Evolutionary conservation across 2,888 invertebrate species (phyloP).

Genomic region (Tetheella fluctuosa): DNA sequence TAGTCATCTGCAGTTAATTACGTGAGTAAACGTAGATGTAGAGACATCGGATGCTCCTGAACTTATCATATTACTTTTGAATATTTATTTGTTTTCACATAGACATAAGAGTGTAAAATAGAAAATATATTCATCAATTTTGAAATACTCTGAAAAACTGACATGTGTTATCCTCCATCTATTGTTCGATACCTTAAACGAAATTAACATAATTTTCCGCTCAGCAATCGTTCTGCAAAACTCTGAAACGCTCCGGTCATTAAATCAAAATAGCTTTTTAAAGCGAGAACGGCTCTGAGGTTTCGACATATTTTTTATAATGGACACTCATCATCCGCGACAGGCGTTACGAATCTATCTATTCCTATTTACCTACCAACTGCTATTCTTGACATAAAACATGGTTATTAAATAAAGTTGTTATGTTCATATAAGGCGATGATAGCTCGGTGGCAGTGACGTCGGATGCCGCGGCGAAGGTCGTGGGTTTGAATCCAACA

Average conservation of each 20-base stretch:
- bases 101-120: conserved; percentile 14
- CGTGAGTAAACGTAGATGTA: conserved; percentile 62
- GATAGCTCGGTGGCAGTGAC: too few species aligned
- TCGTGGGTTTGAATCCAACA: too few species aligned
- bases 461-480: too few species aligned
- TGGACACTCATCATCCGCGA: conserved; percentile 28
- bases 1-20: conserved; percentile 64
- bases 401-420: too few species aligned
- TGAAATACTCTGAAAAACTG: conserved; percentile 29
- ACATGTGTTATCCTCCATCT: conserved; percentile 42
- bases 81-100: conserved; percentile 29
- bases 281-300: conserved; percentile 33
- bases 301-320: conserved; percentile 39
- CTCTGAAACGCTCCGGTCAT: conserved; percentile 51
- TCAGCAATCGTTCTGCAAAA: conserved; percentile 55
- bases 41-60: conserved; percentile 55
- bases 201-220: conserved; percentile 73
- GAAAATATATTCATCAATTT: conserved; percentile 17
- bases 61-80: conserved; percentile 56
- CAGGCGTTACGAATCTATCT: conserved; percentile 34
- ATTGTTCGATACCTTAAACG: conserved; percentile 38
- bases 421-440: too few species aligned
- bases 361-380: not conserved
- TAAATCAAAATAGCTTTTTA: conserved; percentile 53
- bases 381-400: too few species aligned